Evolutionary conservation across 2,797 vertebrate genomes (phyloP), one percentile per base, ranked within the genome.

Genomic region (Knipowitschia caucasica): DNA sequence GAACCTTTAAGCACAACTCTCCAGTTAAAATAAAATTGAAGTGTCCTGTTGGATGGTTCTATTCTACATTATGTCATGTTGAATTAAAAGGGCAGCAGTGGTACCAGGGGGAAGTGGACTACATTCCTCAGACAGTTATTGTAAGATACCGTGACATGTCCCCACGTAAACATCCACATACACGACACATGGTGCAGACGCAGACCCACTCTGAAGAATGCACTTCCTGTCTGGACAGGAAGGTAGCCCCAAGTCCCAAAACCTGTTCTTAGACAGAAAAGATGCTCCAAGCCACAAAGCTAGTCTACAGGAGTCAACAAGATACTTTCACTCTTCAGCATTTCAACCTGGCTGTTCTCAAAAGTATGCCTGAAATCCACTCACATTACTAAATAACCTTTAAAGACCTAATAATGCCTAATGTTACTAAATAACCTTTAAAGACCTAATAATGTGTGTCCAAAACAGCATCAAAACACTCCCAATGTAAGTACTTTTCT

Each of bases 211-310:
- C 66, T 17, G 15, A 80, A 75, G 84, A 84, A 88, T 86, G 79
- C 18, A 74, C 80, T 90, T 89, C 83, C 85, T 73, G 85, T 84
- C 85, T 88, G 77, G 78, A 77, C 83, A 82, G 83, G 79, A 89
- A 86, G 80, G 75, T 66, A 52, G 60, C 62, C 38, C 46, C 25
- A 61, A 64, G 56, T 20, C 43, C n/a, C 7, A 39, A 49, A 63
- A 47, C 67, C 20, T 45, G 18, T 36, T 34, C 24, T 35, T 42
- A 56, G 26, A 30, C 21, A 39, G 24, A 59, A 20, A 50, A 47
- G 12, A 59, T 46, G 55, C 15, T 35, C 21, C 14, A 34, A 25
- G 18, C 44, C 51, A 29, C 25, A 29, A 14, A 42, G n/a, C 20
- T 44, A 44, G 24, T 23, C 24, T 17, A 39, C 21, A 42, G 23